Evolutionary conservation across 2,888 invertebrate species (phyloP), one percentile per base, ranked within the genome.

Genomic region (Polydrusus cervinus): DNA sequence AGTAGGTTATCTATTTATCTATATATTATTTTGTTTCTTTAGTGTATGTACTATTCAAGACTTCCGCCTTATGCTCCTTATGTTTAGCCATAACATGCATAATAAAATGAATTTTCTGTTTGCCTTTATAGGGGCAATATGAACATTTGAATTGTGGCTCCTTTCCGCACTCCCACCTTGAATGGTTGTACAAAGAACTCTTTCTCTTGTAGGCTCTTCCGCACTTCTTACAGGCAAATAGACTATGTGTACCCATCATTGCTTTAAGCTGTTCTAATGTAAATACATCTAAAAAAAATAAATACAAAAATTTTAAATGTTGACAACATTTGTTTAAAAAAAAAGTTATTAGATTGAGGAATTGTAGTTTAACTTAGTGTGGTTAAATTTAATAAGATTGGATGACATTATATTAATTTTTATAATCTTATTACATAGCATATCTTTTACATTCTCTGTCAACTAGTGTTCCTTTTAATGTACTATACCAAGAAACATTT

Each of bases 41-140:
- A n/a, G 14, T n/a, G 45, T 62, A 62, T 8, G 47, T 64, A 14
- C 40, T 74, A 16, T 77, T 76, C 16, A 82, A 66, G 3, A 83
- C 80, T 53, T 84, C 84, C 53, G 81, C 80, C 68, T 83, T 83
- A 64, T 83, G 81, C 69, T 85, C 83, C 78, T 84, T 84, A 30
- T 79, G 78, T 45, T 76, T 77, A 9, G 76, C 72, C 70, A 76
- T 77, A 14, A 79, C 75, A 47, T 79, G 78, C 72, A 76, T 77
- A n/a, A 79, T 76, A 18, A 74, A 74, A 51, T 79, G 77, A 14
- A 77, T 77, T 40, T 78, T 78, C 51, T 77, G 77, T 43, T 75
- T 78, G 10, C 77, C 76, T 16, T 75, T 78, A 18, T 78, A 77
- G 0, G 78, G 78, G 30, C 78, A 78, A 30, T 77, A 78, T 0